Base-by-base conservation (phyloP, 1,140 invertebrate species). In the Ceratoteleas bidentatus region DNA sequence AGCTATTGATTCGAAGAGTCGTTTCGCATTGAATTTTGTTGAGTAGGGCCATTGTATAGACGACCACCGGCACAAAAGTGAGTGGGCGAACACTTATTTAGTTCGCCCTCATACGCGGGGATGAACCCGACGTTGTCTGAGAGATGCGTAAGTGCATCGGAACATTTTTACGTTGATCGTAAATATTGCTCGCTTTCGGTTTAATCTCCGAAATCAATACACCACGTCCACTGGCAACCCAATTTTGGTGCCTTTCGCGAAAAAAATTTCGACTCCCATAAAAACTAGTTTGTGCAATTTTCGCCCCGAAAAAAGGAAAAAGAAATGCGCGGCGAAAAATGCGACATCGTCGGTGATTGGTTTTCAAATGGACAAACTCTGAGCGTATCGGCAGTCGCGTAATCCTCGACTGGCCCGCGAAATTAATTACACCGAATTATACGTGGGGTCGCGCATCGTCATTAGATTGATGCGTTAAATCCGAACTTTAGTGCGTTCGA, bases 381-480 rank as follows among this genome's bases (percentile, higher is more conserved):
- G n/a, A n/a, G n/a, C n/a, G n/a, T n/a, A n/a, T n/a, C n/a, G n/a
- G n/a, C n/a, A n/a, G n/a, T n/a, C n/a, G 16, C 69, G 6, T 38
- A 62, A 62, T 56, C 50, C 49, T 64, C 10, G 52, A 9, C 9
- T 43, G 33, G 10, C 15, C 24, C 9, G 4, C 11, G 53, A 66
- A 69, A 74, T 58, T 49, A 78, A 74, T 74, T 72, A 72, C 38
- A 58, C 45, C 34, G 40, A 53, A 52, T 78, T 43, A 58, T 50
- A 62, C 14, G 43, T 70, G 11, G 64, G 54, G 50, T 64, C 15
- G 32, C 32, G 11, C 14, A 38, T 75, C 50, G 61, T 76, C 49
- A 66, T 72, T 81, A 73, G 40, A 73, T 75, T 73, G 69, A 66
- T 54, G 60, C 43, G 53, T 70, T 75, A 65, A 81, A 81, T 68